phyloP scores from a whole-genome alignment of 2,888 invertebrate species.

The Nowickia ferox region DNA sequence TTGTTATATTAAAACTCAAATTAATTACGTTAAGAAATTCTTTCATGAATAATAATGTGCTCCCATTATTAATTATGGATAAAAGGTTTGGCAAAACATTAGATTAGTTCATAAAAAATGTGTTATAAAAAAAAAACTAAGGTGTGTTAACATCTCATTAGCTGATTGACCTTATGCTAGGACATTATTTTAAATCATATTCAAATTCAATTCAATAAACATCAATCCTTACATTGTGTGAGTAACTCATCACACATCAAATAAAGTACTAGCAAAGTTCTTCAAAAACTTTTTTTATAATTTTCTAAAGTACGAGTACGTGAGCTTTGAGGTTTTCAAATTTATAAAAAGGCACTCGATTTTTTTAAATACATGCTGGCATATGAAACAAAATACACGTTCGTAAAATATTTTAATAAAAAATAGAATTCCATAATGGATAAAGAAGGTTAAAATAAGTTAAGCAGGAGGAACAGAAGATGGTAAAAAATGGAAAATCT shows the following conservation, averaged over 20 bases:
- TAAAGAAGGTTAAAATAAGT: no score
- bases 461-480: no score
- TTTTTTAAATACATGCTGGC: no score
- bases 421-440: no score
- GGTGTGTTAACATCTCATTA: conserved; percentile 60
- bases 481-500: no score
- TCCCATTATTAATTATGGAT: conserved; percentile 42
- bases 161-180: conserved; percentile 52
- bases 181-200: conserved; percentile 47
- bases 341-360: no score
- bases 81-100: conserved; percentile 56
- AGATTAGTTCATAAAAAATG: conserved; percentile 27
- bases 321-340: background rate
- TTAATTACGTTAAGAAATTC: conserved; percentile 50
- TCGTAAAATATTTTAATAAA: no score
- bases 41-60: conserved; percentile 27
- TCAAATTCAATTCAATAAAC: conserved; percentile 35
- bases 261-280: background rate
- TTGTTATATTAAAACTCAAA: conserved; percentile 19
- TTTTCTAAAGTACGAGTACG: conserved; percentile 4
- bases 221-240: background rate
- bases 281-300: background rate
- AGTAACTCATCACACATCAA: background rate
- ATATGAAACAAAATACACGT: no score
- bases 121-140: conserved; percentile 27